phyloP scores from a whole-genome alignment of 2,888 invertebrate species.

The Thereva nobilitata region DNA sequence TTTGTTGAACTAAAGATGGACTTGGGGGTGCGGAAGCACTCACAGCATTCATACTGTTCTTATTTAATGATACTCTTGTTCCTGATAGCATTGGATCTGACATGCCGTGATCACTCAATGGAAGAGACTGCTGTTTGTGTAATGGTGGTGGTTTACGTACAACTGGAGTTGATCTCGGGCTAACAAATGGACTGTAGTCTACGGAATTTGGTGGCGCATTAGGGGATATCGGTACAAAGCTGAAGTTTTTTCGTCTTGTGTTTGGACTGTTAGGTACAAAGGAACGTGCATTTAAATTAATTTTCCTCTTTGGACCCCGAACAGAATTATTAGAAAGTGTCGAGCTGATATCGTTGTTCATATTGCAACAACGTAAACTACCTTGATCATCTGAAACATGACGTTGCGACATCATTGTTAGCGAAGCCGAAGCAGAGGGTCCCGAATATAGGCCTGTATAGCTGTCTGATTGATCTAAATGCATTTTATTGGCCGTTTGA shows the following conservation, averaged over 20 bases:
- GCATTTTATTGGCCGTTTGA: conserved; percentile 9
- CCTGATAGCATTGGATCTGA: conserved; percentile 56
- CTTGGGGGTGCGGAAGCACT: conserved; percentile 69
- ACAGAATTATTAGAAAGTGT: conserved; percentile 13
- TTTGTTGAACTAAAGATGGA: conserved; percentile 58
- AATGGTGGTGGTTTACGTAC: conserved; percentile 65
- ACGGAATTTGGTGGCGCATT: conserved; percentile 48
- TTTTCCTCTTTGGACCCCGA: conserved; percentile 52
- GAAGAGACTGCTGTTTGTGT: conserved; percentile 54
- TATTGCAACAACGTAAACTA: conserved; percentile 35
- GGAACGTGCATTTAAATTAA: conserved; percentile 52
- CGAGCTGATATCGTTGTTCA: conserved; percentile 10
- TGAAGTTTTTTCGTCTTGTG: conserved; percentile 77
- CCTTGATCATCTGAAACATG: conserved; percentile 30
- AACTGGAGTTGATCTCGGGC: conserved; percentile 77
- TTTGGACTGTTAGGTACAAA: conserved; percentile 65
- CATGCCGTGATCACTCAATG: conserved; percentile 42
- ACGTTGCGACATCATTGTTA: conserved; percentile 55
- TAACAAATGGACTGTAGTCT: conserved; percentile 79
- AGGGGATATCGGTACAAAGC: conserved; percentile 85
- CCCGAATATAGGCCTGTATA: conserved; percentile 44
- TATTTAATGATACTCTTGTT: conserved; percentile 45
- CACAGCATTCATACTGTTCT: conserved; percentile 39
- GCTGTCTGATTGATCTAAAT: conserved; percentile 42
- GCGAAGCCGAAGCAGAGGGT: conserved; percentile 59